A percentile compares a stretch with the other conserved stretches of the same genome.
phyloP scores from a whole-genome alignment of 1,140 invertebrate genomes.

The Ladona fulva region DNA sequence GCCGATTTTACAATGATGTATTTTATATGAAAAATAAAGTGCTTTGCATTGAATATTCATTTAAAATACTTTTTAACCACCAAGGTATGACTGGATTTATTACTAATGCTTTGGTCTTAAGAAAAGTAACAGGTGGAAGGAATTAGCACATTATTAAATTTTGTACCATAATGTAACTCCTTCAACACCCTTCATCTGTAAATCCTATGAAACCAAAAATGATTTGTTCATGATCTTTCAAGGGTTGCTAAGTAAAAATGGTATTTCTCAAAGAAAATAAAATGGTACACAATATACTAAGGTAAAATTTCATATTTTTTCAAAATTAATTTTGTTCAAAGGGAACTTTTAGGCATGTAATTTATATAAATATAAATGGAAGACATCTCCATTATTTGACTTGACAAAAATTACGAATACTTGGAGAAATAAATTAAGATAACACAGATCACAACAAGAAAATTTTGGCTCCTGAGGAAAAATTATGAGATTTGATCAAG shows the following conservation, averaged over 20 bases:
- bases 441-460: too few species aligned
- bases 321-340: background rate
- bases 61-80: background rate
- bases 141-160: conserved; percentile 1
- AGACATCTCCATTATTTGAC: background rate
- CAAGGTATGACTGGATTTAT: background rate
- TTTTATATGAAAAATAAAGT: conserved; percentile 11
- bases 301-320: background rate
- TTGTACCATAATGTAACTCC: background rate
- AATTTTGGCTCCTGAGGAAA: too few species aligned
- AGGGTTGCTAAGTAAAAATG: background rate
- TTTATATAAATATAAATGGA: conserved; percentile 9
- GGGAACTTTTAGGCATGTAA: background rate
- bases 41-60: background rate
- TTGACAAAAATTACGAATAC: background rate
- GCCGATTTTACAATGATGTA: conserved; percentile 1
- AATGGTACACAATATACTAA: background rate
- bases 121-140: background rate
- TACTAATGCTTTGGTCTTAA: background rate
- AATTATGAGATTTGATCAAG: too few species aligned
- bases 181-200: too few species aligned
- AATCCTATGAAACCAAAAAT: too few species aligned
- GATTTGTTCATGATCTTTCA: background rate
- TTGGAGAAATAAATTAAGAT: background rate
- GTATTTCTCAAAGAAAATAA: background rate